phyloP scores from a whole-genome alignment of 2,113 vertebrate genomes.

The Podarcis raffonei region DNA sequence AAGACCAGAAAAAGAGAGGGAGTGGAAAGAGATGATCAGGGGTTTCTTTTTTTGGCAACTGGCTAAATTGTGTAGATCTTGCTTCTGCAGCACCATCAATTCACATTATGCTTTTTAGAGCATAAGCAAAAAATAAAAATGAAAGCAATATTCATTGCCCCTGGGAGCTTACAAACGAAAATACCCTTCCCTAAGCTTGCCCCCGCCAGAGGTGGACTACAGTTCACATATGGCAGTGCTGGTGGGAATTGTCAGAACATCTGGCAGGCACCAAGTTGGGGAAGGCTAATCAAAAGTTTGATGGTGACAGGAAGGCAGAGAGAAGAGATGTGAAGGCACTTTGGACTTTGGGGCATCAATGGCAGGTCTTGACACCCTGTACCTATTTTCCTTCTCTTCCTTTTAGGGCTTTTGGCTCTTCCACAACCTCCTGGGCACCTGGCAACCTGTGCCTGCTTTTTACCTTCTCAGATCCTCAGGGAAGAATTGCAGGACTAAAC shows the following conservation, averaged over 20 bases:
- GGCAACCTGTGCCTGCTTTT: not conserved
- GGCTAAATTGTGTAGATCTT: not conserved
- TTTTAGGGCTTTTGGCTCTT: not conserved
- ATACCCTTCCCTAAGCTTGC: too few species aligned
- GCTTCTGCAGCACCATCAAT: too few species aligned
- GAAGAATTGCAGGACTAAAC: not conserved
- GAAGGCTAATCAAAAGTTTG: not conserved
- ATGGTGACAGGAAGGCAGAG: not conserved
- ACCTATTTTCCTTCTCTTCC: not conserved
- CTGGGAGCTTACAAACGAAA: not conserved
- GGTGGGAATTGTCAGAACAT: too few species aligned
- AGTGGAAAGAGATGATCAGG: not conserved
- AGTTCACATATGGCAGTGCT: too few species aligned
- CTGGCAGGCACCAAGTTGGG: too few species aligned
- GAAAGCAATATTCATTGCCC: not conserved
- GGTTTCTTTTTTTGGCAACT: not conserved
- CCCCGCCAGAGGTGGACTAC: too few species aligned
- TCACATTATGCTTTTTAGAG: not conserved
- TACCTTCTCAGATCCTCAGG: not conserved
- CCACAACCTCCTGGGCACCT: not conserved
- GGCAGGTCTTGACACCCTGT: not conserved
- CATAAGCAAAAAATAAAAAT: not conserved
- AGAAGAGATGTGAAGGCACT: too few species aligned
- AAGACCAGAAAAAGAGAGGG: not conserved
- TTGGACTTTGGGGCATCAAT: not conserved